Base-by-base conservation (phyloP, 2,797 vertebrate species). In the Botia kubotai region DNA sequence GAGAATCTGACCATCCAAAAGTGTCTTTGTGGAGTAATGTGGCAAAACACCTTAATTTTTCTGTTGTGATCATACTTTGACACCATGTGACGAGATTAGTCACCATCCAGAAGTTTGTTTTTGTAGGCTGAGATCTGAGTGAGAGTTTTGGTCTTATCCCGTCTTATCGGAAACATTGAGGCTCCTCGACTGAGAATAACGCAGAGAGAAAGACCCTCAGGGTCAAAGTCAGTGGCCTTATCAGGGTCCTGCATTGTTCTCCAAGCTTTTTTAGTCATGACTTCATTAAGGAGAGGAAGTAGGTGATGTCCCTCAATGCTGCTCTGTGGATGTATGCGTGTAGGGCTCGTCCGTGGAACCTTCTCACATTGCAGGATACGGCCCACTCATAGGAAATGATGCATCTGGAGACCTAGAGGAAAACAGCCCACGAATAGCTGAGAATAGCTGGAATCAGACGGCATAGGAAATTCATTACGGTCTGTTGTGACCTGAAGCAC, bases 331-430 rank as follows among this genome's bases (percentile, higher is more conserved):
- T 48, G 60, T 63, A 77, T 77, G 80, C 67, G 65, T 72, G 82
- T 72, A 60, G 23, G 73, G 66, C 26, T 39, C 17, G 62, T 72
- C 86, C 83, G 75, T 88, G 83, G 68, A 79, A 82, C 85, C 81
- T 13, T 21, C 87, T 90, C 63, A 39, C 77, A 78, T 88, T 88
- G 87, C 91, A 92, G 92, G 91, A 93, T 90, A 87, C 86, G 77
- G 91, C 84, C 88, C 87, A 90, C 88, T 88, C 90, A 71, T 71
- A 90, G 91, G 90, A 93, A 93, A 87, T 91, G 84, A 91, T 90
- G 87, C 84, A 88, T 83, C 85, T 85, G 75, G 86, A 80, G 77
- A 84, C 83, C 29, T 87, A 74, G 86, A 89, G 87, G 88, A 89
- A 84, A 86, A 90, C 90, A 91, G 89, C 89, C 86, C 87, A 88